These are phyloP conservation scores for Lycocerus yunnanus DNA, from an alignment of 2,888 invertebrate genomes.

Conservation along the genomic window DNA sequence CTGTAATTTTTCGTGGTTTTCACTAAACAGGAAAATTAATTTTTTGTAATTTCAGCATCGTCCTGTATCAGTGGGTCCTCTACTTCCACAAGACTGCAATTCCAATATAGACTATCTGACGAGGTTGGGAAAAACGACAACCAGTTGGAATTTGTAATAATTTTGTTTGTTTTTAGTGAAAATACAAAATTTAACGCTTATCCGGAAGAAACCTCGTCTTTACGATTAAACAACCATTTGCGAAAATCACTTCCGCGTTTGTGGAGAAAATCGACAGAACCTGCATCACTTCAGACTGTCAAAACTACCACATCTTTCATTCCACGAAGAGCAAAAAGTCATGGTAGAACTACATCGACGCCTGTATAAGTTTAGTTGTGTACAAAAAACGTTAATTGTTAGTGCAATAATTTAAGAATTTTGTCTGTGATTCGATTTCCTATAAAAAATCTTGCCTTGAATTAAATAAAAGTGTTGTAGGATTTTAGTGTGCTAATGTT, in stretches of 20 bases:
- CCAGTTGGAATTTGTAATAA: not conserved
- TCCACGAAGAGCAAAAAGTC: not conserved
- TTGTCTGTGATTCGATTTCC: not conserved
- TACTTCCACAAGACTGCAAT: not conserved
- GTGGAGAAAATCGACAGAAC: not conserved
- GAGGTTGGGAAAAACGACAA: not conserved
- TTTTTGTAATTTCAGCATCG: not conserved
- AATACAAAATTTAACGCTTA: not conserved
- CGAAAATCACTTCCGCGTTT: not conserved
- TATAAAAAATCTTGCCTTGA: constrained; percentile 1
- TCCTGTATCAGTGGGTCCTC: not conserved
- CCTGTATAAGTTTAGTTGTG: not conserved
- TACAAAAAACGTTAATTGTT: not conserved
- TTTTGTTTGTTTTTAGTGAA: not conserved
- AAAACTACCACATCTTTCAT: not conserved
- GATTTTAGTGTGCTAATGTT: not conserved
- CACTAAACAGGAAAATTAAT: not conserved
- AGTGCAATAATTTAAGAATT: not conserved
- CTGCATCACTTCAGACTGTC: not conserved
- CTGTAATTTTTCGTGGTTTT: not conserved
- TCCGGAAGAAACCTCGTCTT: not conserved
- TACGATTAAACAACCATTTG: not conserved
- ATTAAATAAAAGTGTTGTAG: not conserved
- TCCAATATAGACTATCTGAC: not conserved
- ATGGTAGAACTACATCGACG: not conserved